Evolutionary conservation across 2,113 vertebrate genomes (phyloP).

Genomic region (Charadrius vociferus): DNA sequence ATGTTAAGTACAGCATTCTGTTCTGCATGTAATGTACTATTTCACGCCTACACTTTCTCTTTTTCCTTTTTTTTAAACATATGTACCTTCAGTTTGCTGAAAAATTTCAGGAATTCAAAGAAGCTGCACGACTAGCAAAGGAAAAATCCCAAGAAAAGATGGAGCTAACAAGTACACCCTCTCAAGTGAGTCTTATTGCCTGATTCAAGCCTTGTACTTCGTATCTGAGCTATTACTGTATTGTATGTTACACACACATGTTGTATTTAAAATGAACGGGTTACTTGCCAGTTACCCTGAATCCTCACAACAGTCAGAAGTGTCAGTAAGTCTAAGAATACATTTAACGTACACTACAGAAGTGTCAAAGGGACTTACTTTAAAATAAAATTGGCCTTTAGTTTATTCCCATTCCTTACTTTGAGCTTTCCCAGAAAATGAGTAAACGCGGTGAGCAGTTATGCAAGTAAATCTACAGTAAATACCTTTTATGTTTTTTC

Average conservation of each 20-base stretch:
- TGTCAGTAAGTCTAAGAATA: neutral
- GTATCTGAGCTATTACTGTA: neutral
- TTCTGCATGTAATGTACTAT: slow-evolving; percentile 22
- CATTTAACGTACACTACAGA: neutral
- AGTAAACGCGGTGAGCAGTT: neutral
- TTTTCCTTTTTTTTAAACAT: neutral
- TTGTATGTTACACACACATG: neutral
- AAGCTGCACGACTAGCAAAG: slow-evolving; percentile 95
- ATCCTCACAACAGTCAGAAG: neutral
- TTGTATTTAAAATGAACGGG: neutral
- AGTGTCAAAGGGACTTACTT: neutral
- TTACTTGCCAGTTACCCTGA: neutral
- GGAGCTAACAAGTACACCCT: slow-evolving; percentile 96
- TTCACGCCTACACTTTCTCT: neutral
- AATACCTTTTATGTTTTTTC: neutral
- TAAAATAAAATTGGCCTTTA: neutral
- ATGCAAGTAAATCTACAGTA: neutral
- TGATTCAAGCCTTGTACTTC: neutral
- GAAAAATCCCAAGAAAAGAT: slow-evolving; percentile 98
- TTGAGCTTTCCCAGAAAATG: neutral
- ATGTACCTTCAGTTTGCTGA: slow-evolving; percentile 90
- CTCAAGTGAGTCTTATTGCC: slow-evolving; percentile 83
- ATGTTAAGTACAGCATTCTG: neutral
- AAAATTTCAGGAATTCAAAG: slow-evolving; percentile 99
- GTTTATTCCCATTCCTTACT: neutral